phyloP scores from a whole-genome alignment of 2,113 vertebrate species.

The Thalassoma bifasciatum region DNA sequence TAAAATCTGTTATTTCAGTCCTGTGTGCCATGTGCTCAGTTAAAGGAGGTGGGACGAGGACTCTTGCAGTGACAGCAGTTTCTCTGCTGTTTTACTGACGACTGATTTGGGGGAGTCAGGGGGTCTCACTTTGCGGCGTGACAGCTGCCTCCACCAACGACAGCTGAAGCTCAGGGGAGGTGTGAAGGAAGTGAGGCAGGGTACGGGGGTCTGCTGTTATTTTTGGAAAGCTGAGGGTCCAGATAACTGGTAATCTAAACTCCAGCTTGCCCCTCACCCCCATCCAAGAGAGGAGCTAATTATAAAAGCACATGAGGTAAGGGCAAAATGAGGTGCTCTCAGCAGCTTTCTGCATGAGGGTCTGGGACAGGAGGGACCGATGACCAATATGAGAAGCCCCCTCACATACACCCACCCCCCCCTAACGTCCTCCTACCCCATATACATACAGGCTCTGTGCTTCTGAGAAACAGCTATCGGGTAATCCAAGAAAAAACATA shows the following conservation, averaged over 20 bases:
- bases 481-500: not conserved
- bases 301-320: conserved; percentile 79
- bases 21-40: not conserved
- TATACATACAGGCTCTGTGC: not conserved
- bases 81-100: not conserved
- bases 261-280: conserved; percentile 59
- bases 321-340: conserved; percentile 76
- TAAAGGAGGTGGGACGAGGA: not conserved
- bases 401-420: not conserved
- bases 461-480: conserved; percentile 13
- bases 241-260: conserved; percentile 82
- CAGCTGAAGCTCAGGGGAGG: conserved; percentile 76
- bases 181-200: conserved; percentile 45
- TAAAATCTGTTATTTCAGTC: not conserved
- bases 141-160: conserved; percentile 80
- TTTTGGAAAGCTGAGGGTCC: conserved; percentile 74
- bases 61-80: conserved; percentile 55
- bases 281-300: conserved; percentile 71
- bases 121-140: conserved; percentile 56
- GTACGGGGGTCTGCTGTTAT: conserved; percentile 62
- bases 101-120: conserved; percentile 13
- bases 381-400: conserved; percentile 54
- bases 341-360: conserved; percentile 73
- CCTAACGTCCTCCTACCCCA: not conserved
- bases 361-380: conserved; percentile 42